Conservation (phyloP, 2,888 invertebrate genomes). For the Microctonus hyperodae region DNA sequence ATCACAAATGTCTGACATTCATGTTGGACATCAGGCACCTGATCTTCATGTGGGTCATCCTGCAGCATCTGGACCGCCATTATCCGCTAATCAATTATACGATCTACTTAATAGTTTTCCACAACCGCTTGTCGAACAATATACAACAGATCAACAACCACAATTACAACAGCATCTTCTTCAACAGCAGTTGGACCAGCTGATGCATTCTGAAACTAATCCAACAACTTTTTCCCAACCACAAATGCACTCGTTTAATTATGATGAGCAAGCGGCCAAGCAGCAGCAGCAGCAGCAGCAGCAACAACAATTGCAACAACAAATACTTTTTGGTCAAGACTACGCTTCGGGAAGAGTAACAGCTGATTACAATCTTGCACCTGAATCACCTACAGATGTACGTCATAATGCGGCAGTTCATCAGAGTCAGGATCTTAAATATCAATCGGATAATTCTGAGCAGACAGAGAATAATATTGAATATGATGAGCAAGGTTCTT, state of each 20-base stretch:
- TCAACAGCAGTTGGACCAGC: slow-evolving; percentile 57
- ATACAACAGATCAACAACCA: slow-evolving; percentile 50
- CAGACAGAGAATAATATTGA: slow-evolving; percentile 55
- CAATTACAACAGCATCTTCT: slow-evolving; percentile 55
- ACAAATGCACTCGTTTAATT: slow-evolving; percentile 59
- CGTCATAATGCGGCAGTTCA: slow-evolving; percentile 30
- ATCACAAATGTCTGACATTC: slow-evolving; percentile 18
- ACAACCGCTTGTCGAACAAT: slow-evolving; percentile 50
- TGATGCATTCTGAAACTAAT: slow-evolving; percentile 46
- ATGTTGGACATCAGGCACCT: slow-evolving; percentile 46
- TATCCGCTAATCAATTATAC: slow-evolving; percentile 55
- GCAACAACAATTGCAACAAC: slow-evolving; percentile 46
- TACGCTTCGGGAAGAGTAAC: slow-evolving; percentile 53
- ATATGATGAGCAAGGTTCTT: slow-evolving; percentile 44
- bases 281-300: slow-evolving; percentile 49
- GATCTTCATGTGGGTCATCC: slow-evolving; percentile 55
- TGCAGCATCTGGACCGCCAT: slow-evolving; percentile 48
- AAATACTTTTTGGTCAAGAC: slow-evolving; percentile 53
- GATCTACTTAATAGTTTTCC: slow-evolving; percentile 55
- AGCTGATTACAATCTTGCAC: slow-evolving; percentile 53
- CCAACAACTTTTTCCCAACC: slow-evolving; percentile 54
- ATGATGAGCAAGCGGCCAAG: slow-evolving; percentile 56
- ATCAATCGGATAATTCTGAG: slow-evolving; percentile 42
- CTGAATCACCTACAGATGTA: slow-evolving; percentile 39
- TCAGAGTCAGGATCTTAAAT: slow-evolving; percentile 38